phyloP scores from a whole-genome alignment of 2,888 invertebrate species.

The Theodoxus fluviatilis region DNA sequence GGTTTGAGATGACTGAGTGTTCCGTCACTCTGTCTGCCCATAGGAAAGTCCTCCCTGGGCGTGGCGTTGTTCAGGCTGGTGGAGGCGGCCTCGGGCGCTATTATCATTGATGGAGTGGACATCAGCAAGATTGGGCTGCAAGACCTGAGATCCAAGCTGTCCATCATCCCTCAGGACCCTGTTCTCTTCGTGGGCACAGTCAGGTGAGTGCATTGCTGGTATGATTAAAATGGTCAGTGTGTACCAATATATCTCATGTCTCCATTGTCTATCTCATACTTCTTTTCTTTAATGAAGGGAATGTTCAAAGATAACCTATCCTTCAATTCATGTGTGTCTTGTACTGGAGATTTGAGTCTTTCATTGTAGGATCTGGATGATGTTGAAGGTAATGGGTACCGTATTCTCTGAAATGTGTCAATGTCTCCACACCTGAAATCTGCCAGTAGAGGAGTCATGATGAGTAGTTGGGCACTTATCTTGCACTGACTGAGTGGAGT shows the following conservation, averaged over 20 bases:
- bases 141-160: constrained; percentile 68
- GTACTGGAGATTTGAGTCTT: background rate
- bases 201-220: constrained; percentile 61
- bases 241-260: background rate
- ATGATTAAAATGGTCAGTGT: too few relatives aligned
- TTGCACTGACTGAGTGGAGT: too few relatives aligned
- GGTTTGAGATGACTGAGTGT: too few relatives aligned
- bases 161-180: constrained; percentile 72
- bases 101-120: constrained; percentile 70
- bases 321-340: background rate
- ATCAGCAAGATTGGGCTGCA: constrained; percentile 67
- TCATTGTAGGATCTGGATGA: background rate
- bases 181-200: constrained; percentile 72
- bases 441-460: too few relatives aligned
- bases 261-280: background rate
- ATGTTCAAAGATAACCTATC: too few relatives aligned
- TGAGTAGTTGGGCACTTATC: too few relatives aligned
- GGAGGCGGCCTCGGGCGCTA: constrained; percentile 69
- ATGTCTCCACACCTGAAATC: constrained; percentile 21
- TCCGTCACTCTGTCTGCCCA: too few relatives aligned
- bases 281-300: background rate
- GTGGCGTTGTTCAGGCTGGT: constrained; percentile 72
- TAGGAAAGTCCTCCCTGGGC: constrained; percentile 72
- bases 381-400: background rate
- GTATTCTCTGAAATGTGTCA: background rate